Conservation (phyloP, 2,113 vertebrate genomes). For the Oreocharis arfaki region DNA sequence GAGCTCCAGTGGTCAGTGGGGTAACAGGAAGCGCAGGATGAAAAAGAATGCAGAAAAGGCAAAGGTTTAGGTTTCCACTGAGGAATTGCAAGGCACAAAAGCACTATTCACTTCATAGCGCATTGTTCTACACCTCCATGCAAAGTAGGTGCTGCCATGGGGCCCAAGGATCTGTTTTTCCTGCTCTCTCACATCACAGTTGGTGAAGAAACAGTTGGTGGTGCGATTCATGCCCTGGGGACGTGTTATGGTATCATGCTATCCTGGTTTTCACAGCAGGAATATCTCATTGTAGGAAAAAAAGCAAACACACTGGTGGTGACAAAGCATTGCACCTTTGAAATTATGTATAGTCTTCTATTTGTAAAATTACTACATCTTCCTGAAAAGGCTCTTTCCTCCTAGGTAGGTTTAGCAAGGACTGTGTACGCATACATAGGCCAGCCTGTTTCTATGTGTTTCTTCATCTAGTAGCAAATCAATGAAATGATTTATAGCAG, state of each 20-base stretch:
- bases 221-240: background rate
- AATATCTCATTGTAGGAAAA: background rate
- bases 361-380: background rate
- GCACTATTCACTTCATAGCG: background rate
- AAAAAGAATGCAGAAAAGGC: background rate
- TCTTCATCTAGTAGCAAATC: background rate
- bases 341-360: background rate
- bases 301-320: rapidly evolving
- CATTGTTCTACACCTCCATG: background rate
- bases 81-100: background rate
- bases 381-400: background rate
- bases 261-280: background rate
- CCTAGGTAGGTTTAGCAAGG: background rate
- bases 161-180: background rate
- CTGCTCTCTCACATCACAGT: background rate
- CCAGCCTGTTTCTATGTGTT: background rate
- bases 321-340: background rate
- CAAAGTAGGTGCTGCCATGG: background rate
- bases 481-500: background rate
- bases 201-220: background rate
- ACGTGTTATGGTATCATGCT: background rate
- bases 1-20: background rate
- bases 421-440: no score
- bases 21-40: background rate
- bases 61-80: background rate